Percentiles rank a stretch among this genome's conserved stretches.
phyloP scores from a whole-genome alignment of 1,140 invertebrate genomes.

The Oryctes rhinoceros region DNA sequence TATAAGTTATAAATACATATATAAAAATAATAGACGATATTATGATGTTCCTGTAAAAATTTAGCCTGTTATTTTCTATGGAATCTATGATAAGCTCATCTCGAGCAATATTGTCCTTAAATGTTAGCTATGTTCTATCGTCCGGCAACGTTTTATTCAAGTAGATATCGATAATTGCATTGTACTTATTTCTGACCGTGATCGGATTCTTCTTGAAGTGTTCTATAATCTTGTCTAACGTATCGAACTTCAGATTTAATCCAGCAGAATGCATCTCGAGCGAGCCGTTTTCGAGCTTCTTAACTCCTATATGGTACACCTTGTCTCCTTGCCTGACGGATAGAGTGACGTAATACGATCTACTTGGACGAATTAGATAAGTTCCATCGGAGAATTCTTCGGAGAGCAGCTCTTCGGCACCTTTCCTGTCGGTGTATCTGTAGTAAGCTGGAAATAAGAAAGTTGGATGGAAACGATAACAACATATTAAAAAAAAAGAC shows the following conservation, averaged over 20 bases:
- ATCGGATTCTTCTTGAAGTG: neutral
- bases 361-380: slow-evolving; percentile 31
- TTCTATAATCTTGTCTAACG: neutral
- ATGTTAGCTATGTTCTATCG: neutral
- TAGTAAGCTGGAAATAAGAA: slow-evolving; percentile 19
- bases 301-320: slow-evolving; percentile 28
- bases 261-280: neutral
- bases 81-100: neutral
- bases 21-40: too few relatives aligned
- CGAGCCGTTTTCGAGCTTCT: neutral
- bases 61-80: too few relatives aligned
- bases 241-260: neutral
- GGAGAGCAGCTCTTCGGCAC: neutral
- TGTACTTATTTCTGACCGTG: neutral
- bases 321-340: slow-evolving; percentile 26
- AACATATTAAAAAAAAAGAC: too few relatives aligned
- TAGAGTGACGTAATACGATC: slow-evolving; percentile 1
- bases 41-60: neutral
- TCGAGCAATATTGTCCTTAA: neutral
- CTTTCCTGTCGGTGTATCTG: slow-evolving; percentile 29
- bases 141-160: slow-evolving; percentile 5
- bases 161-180: neutral
- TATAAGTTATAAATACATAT: neutral
- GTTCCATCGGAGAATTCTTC: slow-evolving; percentile 19
- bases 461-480: too few relatives aligned